Conservation (phyloP, 2,888 invertebrate genomes). For the Tubulanus polymorphus region DNA sequence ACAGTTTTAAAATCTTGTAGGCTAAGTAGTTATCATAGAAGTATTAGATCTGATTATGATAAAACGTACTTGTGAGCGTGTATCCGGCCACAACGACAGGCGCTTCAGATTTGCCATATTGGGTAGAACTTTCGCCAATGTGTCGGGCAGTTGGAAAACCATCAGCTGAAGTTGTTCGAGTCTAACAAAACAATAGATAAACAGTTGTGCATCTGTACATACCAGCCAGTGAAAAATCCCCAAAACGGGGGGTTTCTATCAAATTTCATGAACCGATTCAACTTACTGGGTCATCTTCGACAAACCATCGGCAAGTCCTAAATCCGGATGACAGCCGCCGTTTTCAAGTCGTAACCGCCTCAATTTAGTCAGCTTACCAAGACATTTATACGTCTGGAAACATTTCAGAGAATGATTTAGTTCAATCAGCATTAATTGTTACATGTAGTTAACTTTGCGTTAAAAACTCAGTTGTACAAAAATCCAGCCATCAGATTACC, state of each 20-base stretch:
- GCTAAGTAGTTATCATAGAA: background rate
- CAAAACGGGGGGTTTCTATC: too few species aligned
- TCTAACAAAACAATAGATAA: constrained; percentile 18
- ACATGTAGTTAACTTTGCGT: background rate
- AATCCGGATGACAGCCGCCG: constrained; percentile 27
- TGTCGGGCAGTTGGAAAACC: constrained; percentile 24
- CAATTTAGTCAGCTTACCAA: constrained; percentile 24
- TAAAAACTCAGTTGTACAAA: background rate
- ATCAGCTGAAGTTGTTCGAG: constrained; percentile 27
- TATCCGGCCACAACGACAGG: constrained; percentile 29
- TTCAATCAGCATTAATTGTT: background rate
- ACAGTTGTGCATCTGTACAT: too few species aligned
- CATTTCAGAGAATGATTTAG: too few species aligned
- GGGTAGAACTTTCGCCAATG: constrained; percentile 18
- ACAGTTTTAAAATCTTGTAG: background rate
- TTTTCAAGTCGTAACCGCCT: constrained; percentile 24
- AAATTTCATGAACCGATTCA: too few species aligned
- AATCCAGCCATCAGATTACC: too few species aligned
- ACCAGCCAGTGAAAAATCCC: too few species aligned
- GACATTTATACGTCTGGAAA: constrained; percentile 27
- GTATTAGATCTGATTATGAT: background rate
- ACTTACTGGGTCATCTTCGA: constrained; percentile 23
- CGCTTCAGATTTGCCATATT: constrained; percentile 22
- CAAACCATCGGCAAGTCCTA: constrained; percentile 25
- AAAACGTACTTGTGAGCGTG: constrained; percentile 13